A percentile compares a stretch with the other conserved stretches of the same genome.
phyloP scores from a whole-genome alignment of 2,888 invertebrate genomes.

The Chloromyia formosa region DNA sequence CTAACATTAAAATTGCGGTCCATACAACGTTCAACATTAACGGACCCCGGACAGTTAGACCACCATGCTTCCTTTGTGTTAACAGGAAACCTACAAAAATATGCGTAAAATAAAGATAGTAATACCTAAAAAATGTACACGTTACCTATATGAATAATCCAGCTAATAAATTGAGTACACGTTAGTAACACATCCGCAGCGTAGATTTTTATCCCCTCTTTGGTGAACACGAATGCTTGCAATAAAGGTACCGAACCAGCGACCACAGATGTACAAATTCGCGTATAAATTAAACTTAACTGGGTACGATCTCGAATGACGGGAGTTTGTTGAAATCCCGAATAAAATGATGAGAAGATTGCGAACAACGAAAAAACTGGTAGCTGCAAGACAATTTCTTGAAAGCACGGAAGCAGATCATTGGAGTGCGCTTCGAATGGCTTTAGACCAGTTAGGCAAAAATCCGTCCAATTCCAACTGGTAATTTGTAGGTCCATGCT shows the following conservation, averaged over 20 bases:
- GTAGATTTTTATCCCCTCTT: constrained; percentile 66
- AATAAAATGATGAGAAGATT: constrained; percentile 81
- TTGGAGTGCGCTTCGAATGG: constrained; percentile 75
- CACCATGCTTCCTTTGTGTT: constrained; percentile 72
- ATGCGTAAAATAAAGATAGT: not conserved
- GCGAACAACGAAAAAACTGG: constrained; percentile 79
- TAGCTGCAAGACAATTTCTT: constrained; percentile 80
- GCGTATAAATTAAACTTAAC: constrained; percentile 70
- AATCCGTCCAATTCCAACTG: constrained; percentile 77
- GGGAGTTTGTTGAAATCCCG: constrained; percentile 73
- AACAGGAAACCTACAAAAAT: constrained; percentile 64
- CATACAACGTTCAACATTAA: constrained; percentile 73
- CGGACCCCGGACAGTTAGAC: constrained; percentile 79
- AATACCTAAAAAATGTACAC: not conserved
- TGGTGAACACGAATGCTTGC: constrained; percentile 72
- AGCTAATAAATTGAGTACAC: constrained; percentile 77
- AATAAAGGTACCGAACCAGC: constrained; percentile 75
- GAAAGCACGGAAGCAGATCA: constrained; percentile 87
- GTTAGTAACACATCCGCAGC: constrained; percentile 77
- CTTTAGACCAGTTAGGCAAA: constrained; percentile 76
- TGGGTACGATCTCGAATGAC: constrained; percentile 72
- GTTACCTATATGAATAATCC: constrained; percentile 84
- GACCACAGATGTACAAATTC: constrained; percentile 71
- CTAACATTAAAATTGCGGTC: constrained; percentile 73
- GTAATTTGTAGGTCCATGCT: not conserved